Evolutionary conservation across 2,113 vertebrate genomes (phyloP), one percentile per base, ranked within the genome.

Genomic region (Hippopotamus amphibius): DNA sequence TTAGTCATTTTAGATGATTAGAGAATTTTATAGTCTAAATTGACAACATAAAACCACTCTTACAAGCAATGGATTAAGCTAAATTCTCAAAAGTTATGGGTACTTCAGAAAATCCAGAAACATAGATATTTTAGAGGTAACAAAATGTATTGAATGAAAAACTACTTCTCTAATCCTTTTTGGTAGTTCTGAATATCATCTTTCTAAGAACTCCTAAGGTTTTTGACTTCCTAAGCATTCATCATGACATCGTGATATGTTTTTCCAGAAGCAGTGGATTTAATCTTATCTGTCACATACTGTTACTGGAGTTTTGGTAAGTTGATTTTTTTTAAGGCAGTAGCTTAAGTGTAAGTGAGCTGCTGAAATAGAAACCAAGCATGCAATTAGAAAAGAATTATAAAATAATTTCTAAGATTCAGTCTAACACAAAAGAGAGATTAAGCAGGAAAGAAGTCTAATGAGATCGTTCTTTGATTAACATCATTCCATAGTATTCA

Each of bases 31-130:
- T 57, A 61, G 50, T 74, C 26, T 74, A 85, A 81, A 53, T 11
- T 84, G 30, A 59, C 28, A 88, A 48, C 6, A 19, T 41, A 79
- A 84, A 93, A 19, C 7, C 7, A 93, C 15, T 89, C 37, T 80
- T 74, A n/a, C 6, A 43, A 66, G 55, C 3, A 90, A 66, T 48
- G 28, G 17, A 63, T 61, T 65, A 71, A 82, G 30, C n/a, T 90
- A 87, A 88, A 90, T 82, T 81, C 65, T 96, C 48, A n/a, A 82
- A 92, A 71, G 17, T 65, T 92, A 63, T 46, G 17, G 28, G 48
- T 93, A 63, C 16, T 33, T 89, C 55, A 66, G 37, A 85, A 90
- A 92, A 55, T 2, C 13, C 16, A 88, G 55, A 76, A 81, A 81
- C 11, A 9, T 16, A 71, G 48, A n/a, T 63, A 79, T 80, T 80